Evolutionary conservation across 2,113 vertebrate genomes (phyloP).

Genomic region (Crotalus horridus): DNA sequence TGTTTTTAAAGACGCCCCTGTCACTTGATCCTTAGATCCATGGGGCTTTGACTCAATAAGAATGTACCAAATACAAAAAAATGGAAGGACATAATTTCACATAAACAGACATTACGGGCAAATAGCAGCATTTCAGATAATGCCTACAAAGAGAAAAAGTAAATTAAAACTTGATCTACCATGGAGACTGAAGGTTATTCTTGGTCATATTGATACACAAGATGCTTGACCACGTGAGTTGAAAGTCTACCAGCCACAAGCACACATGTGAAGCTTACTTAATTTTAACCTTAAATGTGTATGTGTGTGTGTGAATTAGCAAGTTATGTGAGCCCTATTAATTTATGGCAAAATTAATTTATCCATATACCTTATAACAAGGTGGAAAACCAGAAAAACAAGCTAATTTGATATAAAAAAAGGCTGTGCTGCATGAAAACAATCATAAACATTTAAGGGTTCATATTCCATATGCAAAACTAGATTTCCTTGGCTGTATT

Average conservation of each 20-base stretch:
- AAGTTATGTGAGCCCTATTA: neutral
- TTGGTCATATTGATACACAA: neutral
- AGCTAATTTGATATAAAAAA: neutral
- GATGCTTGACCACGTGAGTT: neutral
- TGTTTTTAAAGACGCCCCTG: neutral
- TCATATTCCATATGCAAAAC: neutral
- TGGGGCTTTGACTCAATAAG: neutral
- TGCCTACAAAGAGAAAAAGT: neutral
- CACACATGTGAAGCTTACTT: neutral
- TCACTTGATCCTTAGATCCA: neutral
- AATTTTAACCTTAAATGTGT: neutral
- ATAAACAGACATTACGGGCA: neutral
- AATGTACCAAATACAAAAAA: neutral
- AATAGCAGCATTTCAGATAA: neutral
- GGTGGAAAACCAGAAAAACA: neutral
- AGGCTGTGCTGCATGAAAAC: neutral
- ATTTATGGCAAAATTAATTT: neutral
- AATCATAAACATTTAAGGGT: neutral
- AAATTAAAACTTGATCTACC: neutral
- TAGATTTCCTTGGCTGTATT: neutral
- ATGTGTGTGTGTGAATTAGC: neutral
- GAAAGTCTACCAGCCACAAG: neutral
- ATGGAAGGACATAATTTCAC: neutral
- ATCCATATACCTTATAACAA: neutral
- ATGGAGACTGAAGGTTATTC: neutral